Percentiles rank a stretch among this genome's conserved stretches.
Evolutionary conservation across 2,797 vertebrate species (phyloP).

Genomic region (Monodelphis domestica): DNA sequence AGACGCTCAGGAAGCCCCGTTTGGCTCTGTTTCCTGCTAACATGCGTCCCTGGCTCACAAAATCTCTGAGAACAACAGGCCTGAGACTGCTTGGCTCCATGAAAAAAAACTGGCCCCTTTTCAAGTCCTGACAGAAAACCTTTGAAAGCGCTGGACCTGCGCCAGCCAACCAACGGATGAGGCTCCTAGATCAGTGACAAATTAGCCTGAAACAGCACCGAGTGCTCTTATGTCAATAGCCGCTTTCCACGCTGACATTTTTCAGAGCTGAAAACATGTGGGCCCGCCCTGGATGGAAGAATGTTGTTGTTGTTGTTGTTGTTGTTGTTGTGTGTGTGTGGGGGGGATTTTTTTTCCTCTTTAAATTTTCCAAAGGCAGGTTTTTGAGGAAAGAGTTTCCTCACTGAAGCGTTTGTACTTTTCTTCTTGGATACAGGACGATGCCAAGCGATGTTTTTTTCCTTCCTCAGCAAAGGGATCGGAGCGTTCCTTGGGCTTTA

Average conservation of each 20-base stretch:
- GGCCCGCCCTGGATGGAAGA: slow-evolving; percentile 59
- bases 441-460: not conserved
- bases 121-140: slow-evolving; percentile 86
- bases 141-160: slow-evolving; percentile 82
- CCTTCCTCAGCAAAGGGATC: not conserved
- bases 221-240: slow-evolving; percentile 70
- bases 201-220: slow-evolving; percentile 74
- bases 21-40: slow-evolving; percentile 95
- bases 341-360: not conserved
- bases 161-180: slow-evolving; percentile 82
- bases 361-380: slow-evolving; percentile 70
- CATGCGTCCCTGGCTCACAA: slow-evolving; percentile 90
- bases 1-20: slow-evolving; percentile 94
- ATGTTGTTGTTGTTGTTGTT: slow-evolving; percentile 19
- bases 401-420: slow-evolving; percentile 55
- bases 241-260: slow-evolving; percentile 59
- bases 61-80: slow-evolving; percentile 92
- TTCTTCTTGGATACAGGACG: slow-evolving; percentile 54
- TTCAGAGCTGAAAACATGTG: slow-evolving; percentile 65
- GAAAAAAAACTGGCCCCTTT: slow-evolving; percentile 81
- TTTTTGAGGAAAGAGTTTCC: slow-evolving; percentile 69
- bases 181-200: slow-evolving; percentile 77
- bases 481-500: not conserved
- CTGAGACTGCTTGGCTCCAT: slow-evolving; percentile 88
- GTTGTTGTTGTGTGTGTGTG: fast-evolving